Base-by-base conservation (phyloP, 2,113 vertebrate species). In the Festucalex cinctus region DNA sequence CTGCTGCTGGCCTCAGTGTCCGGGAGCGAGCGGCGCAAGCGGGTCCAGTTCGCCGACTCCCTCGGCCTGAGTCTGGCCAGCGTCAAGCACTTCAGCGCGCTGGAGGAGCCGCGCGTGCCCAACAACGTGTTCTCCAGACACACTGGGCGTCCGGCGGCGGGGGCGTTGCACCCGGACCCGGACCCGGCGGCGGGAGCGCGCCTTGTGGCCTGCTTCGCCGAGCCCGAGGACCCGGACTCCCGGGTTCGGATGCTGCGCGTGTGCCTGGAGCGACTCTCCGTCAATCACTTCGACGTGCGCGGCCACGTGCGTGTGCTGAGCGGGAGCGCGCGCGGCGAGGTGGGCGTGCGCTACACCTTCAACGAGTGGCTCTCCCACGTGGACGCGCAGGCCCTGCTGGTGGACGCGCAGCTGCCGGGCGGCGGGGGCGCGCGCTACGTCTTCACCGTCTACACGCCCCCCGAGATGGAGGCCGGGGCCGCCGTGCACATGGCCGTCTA, bases 11-110 rank as follows among this genome's bases (percentile, higher is more conserved):
- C 69, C 46, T 78, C 68, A 0, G 41, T 58, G 0, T 3, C 32
- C 6, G 78, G 51, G 2, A 19, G 75, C 1, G 84, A 85, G 77
- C 91, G 86, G 69, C 90, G 93, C 74, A 97, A 96, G 85, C 88
- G 91, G 22, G 96, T 98, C 20, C 93, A 93, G 85, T 98, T 98
- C 79, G 96, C 95, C 0, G 96, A 98, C 86, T 80, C 94, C 0
- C 32, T 95, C 81, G 96, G 95, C 1, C 86, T 96, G 71, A 87
- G 75, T 71, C 90, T 98, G 75, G 93, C 93, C 73, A 93, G 94
- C 73, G 91, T 98, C 41, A 94, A 92, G 79, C 94, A 93, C 90
- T 97, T 94, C 90, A 93, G 85, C 86, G 70, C 89, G 7, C 77
- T 92, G 4, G 95, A 96, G 26, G 94, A 95, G 48, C 95, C 95